phyloP scores from a whole-genome alignment of 2,888 invertebrate genomes.

The Rhingia rostrata region DNA sequence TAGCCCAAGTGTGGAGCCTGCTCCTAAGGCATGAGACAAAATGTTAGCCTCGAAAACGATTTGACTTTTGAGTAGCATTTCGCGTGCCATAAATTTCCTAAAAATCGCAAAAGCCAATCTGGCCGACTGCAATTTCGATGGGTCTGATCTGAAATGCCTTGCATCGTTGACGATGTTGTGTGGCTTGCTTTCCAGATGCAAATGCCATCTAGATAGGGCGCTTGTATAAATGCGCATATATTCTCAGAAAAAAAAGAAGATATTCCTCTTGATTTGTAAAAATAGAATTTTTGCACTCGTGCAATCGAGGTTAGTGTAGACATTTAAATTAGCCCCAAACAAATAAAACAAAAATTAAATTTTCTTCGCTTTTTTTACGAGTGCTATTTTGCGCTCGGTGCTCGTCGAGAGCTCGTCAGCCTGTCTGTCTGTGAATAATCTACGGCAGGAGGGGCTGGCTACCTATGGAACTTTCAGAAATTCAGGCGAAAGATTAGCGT shows the following conservation, averaged over 20 bases:
- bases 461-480: conserved; percentile 2
- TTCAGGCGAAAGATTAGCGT: conserved; percentile 12
- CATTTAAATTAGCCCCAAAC: conserved; percentile 47
- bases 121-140: neutral
- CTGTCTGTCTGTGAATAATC: conserved; percentile 27
- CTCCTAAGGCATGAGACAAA: neutral
- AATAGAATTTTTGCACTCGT: conserved; percentile 72
- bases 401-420: conserved; percentile 20
- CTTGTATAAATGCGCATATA: neutral
- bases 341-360: conserved; percentile 33
- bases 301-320: conserved; percentile 65
- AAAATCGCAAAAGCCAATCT: conserved; percentile 1
- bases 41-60: conserved; percentile 6
- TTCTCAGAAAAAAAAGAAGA: conserved; percentile 6
- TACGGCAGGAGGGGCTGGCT: neutral
- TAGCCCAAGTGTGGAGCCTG: neutral
- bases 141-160: conserved; percentile 3
- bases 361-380: conserved; percentile 24
- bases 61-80: conserved; percentile 55
- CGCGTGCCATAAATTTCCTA: conserved; percentile 55
- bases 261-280: conserved; percentile 43
- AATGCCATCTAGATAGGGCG: conserved; percentile 37
- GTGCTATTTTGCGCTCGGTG: conserved; percentile 21
- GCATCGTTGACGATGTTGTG: conserved; percentile 1
- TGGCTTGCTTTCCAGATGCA: conserved; percentile 46